These are phyloP conservation scores for Falco berigora DNA, from an alignment of 2,797 vertebrate genomes.

Conservation along the genomic window DNA sequence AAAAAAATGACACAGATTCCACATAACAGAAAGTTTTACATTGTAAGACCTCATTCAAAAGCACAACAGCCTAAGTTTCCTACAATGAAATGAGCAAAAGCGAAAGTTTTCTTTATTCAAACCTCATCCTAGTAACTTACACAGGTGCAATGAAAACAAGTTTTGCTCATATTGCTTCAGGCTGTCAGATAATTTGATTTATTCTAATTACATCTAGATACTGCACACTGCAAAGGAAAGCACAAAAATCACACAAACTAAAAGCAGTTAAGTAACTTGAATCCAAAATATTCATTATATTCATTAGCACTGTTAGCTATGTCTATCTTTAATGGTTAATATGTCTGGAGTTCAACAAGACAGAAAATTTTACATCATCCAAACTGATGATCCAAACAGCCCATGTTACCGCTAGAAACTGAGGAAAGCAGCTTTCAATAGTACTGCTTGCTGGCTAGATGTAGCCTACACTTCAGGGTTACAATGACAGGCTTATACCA, in stretches of 20 bases:
- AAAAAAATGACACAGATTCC: neutral
- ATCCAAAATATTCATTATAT: neutral
- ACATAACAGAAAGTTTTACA: neutral
- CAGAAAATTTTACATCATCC: neutral
- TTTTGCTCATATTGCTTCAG: neutral
- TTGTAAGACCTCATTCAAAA: neutral
- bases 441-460: neutral
- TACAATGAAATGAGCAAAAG: neutral
- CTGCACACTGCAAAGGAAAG: neutral
- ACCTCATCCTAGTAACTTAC: neutral
- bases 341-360: neutral
- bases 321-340: neutral
- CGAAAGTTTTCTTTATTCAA: neutral
- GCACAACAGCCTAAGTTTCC: neutral
- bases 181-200: neutral
- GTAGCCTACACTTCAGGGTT: neutral
- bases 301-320: neutral
- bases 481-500: neutral
- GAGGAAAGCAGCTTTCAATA: neutral
- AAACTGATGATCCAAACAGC: neutral
- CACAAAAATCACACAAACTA: neutral
- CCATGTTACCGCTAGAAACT: neutral
- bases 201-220: neutral
- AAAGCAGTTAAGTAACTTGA: neutral
- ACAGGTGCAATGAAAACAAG: neutral